Percentiles rank a stretch among this genome's conserved stretches.
Evolutionary conservation across 1,140 invertebrate genomes (phyloP).

Genomic region (Drosophila equinoxialis): DNA sequence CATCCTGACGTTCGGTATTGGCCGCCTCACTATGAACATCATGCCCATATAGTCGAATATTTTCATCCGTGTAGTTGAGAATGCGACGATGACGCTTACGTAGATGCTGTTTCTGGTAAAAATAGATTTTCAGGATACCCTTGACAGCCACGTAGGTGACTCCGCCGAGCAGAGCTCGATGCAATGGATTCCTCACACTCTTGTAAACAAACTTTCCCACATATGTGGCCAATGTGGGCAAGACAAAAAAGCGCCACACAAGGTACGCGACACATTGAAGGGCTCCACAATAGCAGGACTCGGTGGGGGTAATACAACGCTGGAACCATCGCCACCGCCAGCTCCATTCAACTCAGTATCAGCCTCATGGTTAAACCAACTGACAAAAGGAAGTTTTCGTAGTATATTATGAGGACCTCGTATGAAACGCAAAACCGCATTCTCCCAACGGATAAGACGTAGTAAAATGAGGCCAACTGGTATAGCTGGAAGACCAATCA

Average conservation of each 20-base stretch:
- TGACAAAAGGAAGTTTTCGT: slow-evolving; percentile 85
- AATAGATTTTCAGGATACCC: slow-evolving; percentile 97
- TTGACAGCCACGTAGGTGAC: slow-evolving; percentile 95
- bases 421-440: slow-evolving; percentile 91
- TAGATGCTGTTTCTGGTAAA: slow-evolving; percentile 95
- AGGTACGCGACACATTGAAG: slow-evolving; percentile 89
- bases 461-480: slow-evolving; percentile 94
- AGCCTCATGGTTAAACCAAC: slow-evolving; percentile 16
- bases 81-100: slow-evolving; percentile 91
- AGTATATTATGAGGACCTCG: slow-evolving; percentile 85
- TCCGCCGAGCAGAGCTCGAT: slow-evolving; percentile 95
- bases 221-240: slow-evolving; percentile 96
- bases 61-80: slow-evolving; percentile 91
- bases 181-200: slow-evolving; percentile 92
- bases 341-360: not conserved
- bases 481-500: slow-evolving; percentile 95
- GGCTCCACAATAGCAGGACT: slow-evolving; percentile 88
- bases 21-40: not conserved
- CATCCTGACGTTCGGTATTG: slow-evolving; percentile 3
- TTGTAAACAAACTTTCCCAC: slow-evolving; percentile 94
- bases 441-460: slow-evolving; percentile 97
- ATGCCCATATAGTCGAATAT: slow-evolving; percentile 80
- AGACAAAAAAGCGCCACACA: slow-evolving; percentile 95
- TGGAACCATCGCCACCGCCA: not conserved
- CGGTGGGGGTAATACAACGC: slow-evolving; percentile 72